Evolutionary conservation across 2,888 invertebrate species (phyloP).

Genomic region (Harpagoxenus sublaevis): DNA sequence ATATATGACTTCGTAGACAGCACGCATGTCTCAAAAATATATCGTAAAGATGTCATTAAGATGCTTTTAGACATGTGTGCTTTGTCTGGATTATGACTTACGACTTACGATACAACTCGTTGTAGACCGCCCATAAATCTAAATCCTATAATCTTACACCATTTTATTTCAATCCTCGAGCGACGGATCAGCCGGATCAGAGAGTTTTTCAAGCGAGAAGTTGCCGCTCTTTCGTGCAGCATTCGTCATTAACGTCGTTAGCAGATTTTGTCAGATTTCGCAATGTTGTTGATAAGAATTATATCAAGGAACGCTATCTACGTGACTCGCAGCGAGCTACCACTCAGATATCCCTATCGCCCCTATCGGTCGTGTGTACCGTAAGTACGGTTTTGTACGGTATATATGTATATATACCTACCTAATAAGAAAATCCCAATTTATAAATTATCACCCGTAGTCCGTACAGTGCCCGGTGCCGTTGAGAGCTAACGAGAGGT

Average conservation of each 20-base stretch:
- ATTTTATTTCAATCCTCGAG: no score
- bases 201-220: background rate
- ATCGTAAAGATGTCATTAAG: no score
- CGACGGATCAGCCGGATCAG: no score
- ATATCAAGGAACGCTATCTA: background rate
- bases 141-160: no score
- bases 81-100: no score
- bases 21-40: no score
- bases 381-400: background rate
- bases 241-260: no score
- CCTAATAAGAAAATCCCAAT: background rate
- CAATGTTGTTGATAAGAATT: background rate
- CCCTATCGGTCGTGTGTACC: background rate
- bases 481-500: background rate
- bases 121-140: no score
- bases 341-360: background rate
- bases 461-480: no score
- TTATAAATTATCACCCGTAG: background rate
- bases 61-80: no score
- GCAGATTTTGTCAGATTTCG: background rate
- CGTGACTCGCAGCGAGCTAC: background rate
- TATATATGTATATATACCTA: background rate
- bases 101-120: no score
- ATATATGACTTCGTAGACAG: no score
- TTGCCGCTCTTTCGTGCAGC: background rate